Evolutionary conservation across 2,797 vertebrate species (phyloP).

Genomic region (Hemibagrus guttatus): DNA sequence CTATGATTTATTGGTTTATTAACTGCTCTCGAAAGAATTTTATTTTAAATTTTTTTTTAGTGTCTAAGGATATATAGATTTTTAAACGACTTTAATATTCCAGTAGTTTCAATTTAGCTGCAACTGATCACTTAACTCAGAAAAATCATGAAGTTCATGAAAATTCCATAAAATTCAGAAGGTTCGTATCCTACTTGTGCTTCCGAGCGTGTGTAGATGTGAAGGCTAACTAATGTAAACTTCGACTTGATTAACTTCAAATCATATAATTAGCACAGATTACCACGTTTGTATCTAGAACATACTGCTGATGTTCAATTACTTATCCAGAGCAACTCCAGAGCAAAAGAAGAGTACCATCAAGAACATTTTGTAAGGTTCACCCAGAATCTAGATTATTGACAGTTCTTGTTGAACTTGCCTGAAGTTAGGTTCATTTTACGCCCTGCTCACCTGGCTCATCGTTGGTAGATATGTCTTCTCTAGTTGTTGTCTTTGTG

Average conservation of each 20-base stretch:
- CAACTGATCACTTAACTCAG: no score
- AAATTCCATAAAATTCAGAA: not conserved
- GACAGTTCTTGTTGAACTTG: not conserved
- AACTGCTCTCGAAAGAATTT: no score
- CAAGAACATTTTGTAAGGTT: not conserved
- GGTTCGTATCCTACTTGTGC: not conserved
- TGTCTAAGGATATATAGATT: no score
- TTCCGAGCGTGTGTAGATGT: not conserved
- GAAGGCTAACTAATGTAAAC: not conserved
- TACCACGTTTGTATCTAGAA: not conserved
- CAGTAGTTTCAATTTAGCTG: no score
- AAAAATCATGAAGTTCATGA: no score
- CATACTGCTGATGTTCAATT: not conserved
- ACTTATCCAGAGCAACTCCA: not conserved
- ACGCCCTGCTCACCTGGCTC: constrained; percentile 62
- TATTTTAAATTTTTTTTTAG: no score
- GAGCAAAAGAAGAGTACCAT: not conserved
- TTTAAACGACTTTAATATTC: no score
- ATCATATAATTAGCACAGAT: not conserved
- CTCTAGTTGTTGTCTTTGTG: constrained; percentile 18
- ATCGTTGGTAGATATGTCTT: constrained; percentile 53
- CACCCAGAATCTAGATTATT: no score
- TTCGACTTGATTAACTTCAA: no score
- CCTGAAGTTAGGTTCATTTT: not conserved
- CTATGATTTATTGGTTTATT: no score